Conservation (phyloP, 2,113 vertebrate species). For the Ivindomyrus marchei region DNA sequence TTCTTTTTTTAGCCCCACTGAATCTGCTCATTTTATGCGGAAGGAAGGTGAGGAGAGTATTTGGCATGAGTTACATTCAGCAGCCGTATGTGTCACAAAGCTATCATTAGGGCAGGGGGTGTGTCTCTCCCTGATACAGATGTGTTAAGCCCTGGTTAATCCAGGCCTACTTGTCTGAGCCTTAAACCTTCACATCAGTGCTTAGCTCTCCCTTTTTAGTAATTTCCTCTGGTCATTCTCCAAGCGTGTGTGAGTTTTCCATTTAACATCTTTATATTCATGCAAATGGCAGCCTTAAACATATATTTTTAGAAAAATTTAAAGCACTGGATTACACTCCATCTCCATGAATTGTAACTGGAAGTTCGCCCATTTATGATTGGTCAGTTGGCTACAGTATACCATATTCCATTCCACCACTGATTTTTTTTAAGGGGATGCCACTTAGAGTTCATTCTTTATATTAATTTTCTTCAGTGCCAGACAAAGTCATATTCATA, state of each 20-base stretch:
- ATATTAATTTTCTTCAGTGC: background rate
- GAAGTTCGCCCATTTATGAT: background rate
- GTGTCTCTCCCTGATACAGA: background rate
- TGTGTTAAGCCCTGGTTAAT: background rate
- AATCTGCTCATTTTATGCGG: background rate
- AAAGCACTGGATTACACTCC: background rate
- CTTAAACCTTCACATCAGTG: background rate
- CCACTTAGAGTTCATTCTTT: background rate
- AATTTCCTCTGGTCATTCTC: background rate
- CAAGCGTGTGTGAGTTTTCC: background rate
- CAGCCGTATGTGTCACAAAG: background rate
- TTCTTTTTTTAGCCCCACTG: background rate
- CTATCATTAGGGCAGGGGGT: background rate
- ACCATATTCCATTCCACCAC: background rate
- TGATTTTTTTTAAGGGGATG: background rate
- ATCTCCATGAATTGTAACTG: background rate
- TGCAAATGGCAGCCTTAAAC: background rate
- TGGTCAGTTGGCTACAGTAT: background rate
- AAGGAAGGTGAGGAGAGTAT: background rate
- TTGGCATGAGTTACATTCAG: background rate
- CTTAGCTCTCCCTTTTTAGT: background rate
- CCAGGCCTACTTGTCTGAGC: background rate
- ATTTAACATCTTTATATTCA: slow-evolving; percentile 11
- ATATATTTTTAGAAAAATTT: background rate
- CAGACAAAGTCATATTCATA: slow-evolving; percentile 2